Percentiles rank a stretch among this genome's conserved stretches.
Conservation (phyloP, 2,797 vertebrate species). For the Ara ararauna region DNA sequence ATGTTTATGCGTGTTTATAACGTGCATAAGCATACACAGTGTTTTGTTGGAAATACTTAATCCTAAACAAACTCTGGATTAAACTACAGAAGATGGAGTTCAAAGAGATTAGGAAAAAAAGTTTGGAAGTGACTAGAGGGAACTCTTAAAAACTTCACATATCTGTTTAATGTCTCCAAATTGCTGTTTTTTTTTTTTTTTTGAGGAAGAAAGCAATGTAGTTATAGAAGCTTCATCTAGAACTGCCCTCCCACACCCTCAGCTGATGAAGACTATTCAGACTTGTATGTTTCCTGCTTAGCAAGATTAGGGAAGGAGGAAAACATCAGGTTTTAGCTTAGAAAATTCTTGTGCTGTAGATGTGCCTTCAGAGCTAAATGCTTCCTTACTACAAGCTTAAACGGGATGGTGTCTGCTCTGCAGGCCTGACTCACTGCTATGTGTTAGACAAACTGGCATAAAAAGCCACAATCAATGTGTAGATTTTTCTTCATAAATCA, state of each 20-base stretch:
- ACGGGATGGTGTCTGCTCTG: not conserved
- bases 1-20: not conserved
- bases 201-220: not conserved
- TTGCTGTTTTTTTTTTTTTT: not conserved
- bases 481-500: not conserved
- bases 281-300: not conserved
- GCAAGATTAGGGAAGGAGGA: not conserved
- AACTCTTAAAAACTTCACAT: not conserved
- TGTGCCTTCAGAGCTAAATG: not conserved
- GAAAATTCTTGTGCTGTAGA: not conserved
- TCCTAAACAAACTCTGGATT: constrained; percentile 6
- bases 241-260: not conserved
- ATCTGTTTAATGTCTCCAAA: not conserved
- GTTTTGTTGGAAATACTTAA: not conserved
- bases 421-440: not conserved
- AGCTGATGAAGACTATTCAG: not conserved
- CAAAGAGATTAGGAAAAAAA: not conserved
- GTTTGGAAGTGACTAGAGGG: not conserved
- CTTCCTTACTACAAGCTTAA: not conserved
- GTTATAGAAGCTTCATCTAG: not conserved
- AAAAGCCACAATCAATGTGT: not conserved
- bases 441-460: not conserved
- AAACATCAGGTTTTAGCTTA: not conserved
- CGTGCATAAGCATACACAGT: not conserved
- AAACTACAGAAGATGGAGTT: not conserved